A percentile compares a stretch with the other conserved stretches of the same genome.
Conservation (phyloP, 1,140 invertebrate genomes). For the Drepana arcuata region DNA sequence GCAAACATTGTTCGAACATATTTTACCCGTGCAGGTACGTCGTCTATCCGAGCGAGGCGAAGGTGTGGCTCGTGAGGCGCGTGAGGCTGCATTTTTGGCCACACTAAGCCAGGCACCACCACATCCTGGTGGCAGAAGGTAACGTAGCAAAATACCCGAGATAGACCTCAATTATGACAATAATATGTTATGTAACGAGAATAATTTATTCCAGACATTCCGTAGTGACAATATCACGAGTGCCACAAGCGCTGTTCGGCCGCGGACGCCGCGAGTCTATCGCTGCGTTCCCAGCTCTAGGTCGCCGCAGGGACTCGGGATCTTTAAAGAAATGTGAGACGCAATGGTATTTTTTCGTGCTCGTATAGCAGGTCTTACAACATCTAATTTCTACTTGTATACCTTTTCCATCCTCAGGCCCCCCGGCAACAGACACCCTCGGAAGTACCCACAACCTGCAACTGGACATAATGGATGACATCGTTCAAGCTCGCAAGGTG, state of each 20-base stretch:
- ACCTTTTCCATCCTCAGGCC: constrained; percentile 71
- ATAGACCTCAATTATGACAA: too few relatives aligned
- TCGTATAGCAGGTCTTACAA: too few relatives aligned
- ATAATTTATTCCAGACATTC: constrained; percentile 75
- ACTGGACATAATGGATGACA: constrained; percentile 90
- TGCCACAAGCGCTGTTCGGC: constrained; percentile 82
- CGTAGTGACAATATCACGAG: constrained; percentile 86
- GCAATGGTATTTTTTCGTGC: too few relatives aligned
- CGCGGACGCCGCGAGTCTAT: constrained; percentile 84
- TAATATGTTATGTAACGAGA: constrained; percentile 1
- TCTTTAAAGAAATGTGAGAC: constrained; percentile 63
- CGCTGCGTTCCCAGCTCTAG: constrained; percentile 77
- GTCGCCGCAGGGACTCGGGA: constrained; percentile 44
- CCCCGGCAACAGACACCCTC: constrained; percentile 77
- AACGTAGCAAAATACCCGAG: too few relatives aligned
- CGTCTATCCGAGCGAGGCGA: constrained; percentile 84
- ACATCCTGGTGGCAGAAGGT: constrained; percentile 78
- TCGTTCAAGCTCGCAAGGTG: constrained; percentile 85
- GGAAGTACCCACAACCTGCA: constrained; percentile 87
- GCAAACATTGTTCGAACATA: too few relatives aligned
- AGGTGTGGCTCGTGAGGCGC: constrained; percentile 76
- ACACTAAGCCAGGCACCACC: constrained; percentile 82
- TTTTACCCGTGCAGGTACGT: constrained; percentile 80
- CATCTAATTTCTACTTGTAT: too few relatives aligned
- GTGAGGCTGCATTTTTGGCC: constrained; percentile 84